Evolutionary conservation across 2,888 invertebrate genomes (phyloP).

Genomic region (Tinea pellionella): DNA sequence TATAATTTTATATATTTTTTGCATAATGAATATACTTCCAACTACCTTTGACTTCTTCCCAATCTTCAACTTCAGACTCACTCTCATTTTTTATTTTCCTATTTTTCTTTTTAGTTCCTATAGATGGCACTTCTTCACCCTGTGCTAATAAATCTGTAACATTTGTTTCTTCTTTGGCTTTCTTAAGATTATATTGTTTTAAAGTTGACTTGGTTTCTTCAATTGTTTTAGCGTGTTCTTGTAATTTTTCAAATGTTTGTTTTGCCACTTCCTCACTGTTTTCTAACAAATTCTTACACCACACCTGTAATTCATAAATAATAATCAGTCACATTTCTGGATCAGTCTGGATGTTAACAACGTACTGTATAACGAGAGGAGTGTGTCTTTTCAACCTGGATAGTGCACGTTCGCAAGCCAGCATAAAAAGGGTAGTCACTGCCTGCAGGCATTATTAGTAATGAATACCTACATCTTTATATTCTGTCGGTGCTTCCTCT

Average conservation of each 20-base stretch:
- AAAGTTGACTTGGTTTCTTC: slow-evolving; percentile 71
- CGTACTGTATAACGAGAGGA: no score
- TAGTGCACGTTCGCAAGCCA: no score
- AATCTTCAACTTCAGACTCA: slow-evolving; percentile 76
- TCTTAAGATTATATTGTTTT: slow-evolving; percentile 51
- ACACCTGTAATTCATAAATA: slow-evolving; percentile 33
- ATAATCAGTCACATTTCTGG: no score
- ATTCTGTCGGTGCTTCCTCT: slow-evolving; percentile 32
- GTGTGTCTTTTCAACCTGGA: no score
- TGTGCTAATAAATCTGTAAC: slow-evolving; percentile 74
- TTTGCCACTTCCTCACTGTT: slow-evolving; percentile 56
- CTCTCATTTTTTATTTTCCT: slow-evolving; percentile 42
- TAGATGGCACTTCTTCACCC: slow-evolving; percentile 64
- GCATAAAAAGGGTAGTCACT: no score
- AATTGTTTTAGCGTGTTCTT: slow-evolving; percentile 69
- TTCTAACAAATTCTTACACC: slow-evolving; percentile 38
- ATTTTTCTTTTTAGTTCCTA: slow-evolving; percentile 32
- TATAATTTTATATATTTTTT: no score
- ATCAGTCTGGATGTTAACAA: no score
- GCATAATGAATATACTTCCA: no score
- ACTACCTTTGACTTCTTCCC: slow-evolving; percentile 79
- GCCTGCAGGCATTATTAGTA: no score
- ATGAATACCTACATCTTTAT: slow-evolving; percentile 43
- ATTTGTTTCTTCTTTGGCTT: slow-evolving; percentile 43
- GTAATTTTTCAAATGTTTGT: slow-evolving; percentile 65